A percentile compares a stretch with the other conserved stretches of the same genome.
These are phyloP conservation scores for Australoheros facetus DNA, from an alignment of 2,797 vertebrate genomes.

Conservation along the genomic window DNA sequence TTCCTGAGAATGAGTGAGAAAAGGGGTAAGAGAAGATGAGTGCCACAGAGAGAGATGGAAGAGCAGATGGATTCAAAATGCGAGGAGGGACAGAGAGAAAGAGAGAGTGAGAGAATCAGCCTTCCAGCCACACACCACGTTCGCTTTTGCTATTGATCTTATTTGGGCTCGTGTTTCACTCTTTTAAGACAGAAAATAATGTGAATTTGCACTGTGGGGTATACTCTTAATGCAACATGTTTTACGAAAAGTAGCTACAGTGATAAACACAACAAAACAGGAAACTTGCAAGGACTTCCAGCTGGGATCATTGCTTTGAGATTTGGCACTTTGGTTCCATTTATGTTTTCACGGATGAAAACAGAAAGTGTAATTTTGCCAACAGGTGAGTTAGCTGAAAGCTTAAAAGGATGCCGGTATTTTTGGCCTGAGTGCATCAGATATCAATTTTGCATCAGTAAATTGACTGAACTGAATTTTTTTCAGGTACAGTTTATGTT, in stretches of 20 bases:
- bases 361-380: neutral
- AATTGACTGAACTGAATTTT: neutral
- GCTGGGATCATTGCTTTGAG: neutral
- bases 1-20: conserved; percentile 47
- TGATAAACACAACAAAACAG: neutral
- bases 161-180: neutral
- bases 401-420: neutral
- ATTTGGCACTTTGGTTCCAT: neutral
- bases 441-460: neutral
- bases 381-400: neutral
- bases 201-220: neutral
- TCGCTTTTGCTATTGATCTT: neutral
- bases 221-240: too few species aligned
- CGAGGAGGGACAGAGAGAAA: neutral
- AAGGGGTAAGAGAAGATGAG: conserved; percentile 41
- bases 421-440: neutral
- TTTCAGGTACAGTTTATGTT: neutral
- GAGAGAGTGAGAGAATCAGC: neutral
- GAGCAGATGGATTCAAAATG: conserved; percentile 62
- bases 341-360: neutral
- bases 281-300: neutral
- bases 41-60: conserved; percentile 29
- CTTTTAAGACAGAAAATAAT: neutral
- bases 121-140: neutral
- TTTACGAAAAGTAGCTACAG: neutral